Percentiles rank a stretch among this genome's conserved stretches.
Conservation (phyloP, 2,797 vertebrate species). For the Megalops cyprinoides region DNA sequence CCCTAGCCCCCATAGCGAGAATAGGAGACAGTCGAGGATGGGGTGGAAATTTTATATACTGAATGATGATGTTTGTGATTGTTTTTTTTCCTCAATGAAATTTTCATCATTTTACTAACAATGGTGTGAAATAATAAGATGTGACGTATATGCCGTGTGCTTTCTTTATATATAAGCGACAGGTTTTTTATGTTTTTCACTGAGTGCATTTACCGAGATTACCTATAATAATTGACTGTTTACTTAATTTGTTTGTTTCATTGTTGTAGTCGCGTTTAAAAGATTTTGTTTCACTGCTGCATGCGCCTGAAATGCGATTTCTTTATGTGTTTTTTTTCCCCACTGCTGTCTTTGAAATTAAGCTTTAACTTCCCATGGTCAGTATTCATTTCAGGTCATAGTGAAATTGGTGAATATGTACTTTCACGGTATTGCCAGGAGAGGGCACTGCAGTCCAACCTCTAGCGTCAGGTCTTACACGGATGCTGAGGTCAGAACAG, state of each 20-base stretch:
- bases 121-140: no score
- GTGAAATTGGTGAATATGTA: no score
- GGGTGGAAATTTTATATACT: not conserved
- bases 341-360: no score
- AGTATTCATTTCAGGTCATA: no score
- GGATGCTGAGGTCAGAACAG: not conserved
- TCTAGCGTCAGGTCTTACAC: not conserved
- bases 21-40: not conserved
- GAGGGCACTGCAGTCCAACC: constrained; percentile 24
- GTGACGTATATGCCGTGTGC: no score
- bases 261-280: not conserved
- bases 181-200: no score
- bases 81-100: not conserved
- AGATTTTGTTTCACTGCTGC: not conserved
- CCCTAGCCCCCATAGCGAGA: not conserved
- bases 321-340: not conserved
- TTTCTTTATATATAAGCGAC: no score
- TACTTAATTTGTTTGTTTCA: not conserved
- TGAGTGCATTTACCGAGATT: no score
- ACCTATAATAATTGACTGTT: not conserved
- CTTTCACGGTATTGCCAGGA: not conserved
- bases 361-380: no score
- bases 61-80: not conserved
- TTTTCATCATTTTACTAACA: no score
- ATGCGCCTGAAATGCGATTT: no score